Conservation (phyloP, 1,140 invertebrate genomes). For the Drosophila funebris region DNA sequence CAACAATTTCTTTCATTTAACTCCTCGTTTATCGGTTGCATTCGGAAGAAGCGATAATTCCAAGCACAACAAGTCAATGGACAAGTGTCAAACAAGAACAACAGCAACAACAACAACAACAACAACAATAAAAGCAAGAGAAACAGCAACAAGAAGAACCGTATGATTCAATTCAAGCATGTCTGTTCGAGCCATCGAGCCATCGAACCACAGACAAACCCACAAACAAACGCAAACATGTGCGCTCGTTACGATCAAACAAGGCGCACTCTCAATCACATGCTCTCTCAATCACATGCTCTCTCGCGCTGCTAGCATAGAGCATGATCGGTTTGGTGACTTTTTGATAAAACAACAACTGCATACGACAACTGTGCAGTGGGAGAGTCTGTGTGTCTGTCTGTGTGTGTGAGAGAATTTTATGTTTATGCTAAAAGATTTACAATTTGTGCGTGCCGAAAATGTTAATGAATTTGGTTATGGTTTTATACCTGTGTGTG, state of each 20-base stretch:
- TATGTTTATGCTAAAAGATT: conserved; percentile 79
- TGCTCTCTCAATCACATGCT: not conserved
- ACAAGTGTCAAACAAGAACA: conserved; percentile 15
- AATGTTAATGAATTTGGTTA: conserved; percentile 79
- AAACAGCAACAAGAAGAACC: not conserved
- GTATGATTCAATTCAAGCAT: conserved; percentile 1
- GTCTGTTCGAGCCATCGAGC: not conserved
- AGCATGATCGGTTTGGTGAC: conserved; percentile 26
- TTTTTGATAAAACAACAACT: conserved; percentile 27
- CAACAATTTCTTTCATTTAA: too few species aligned
- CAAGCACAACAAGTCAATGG: conserved; percentile 8
- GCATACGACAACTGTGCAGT: not conserved
- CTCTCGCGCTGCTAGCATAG: conserved; percentile 1
- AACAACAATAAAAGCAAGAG: not conserved
- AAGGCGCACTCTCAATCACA: not conserved
- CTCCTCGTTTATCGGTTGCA: not conserved
- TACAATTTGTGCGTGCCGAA: conserved; percentile 80
- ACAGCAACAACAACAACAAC: not conserved
- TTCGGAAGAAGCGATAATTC: conserved; percentile 12
- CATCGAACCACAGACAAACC: conserved; percentile 5
- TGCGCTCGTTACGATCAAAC: conserved; percentile 7
- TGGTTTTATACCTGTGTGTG: conserved; percentile 45
- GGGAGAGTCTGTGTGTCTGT: conserved; percentile 2
- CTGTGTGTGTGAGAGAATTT: conserved; percentile 42
- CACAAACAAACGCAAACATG: not conserved